Evolutionary conservation across 2,113 vertebrate genomes (phyloP).

Genomic region (Prolemur simus): DNA sequence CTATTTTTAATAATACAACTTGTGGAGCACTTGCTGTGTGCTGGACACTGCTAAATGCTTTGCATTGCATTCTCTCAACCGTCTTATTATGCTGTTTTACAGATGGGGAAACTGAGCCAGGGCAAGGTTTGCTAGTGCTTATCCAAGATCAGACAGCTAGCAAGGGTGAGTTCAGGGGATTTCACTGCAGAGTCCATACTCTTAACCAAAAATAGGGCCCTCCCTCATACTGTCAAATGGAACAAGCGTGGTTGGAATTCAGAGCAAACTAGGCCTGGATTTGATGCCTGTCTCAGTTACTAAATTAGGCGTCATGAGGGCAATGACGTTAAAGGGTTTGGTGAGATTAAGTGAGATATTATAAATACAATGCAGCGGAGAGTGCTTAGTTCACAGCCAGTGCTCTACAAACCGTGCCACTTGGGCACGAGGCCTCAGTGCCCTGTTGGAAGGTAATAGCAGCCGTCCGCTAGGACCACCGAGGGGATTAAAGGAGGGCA

Average conservation of each 20-base stretch:
- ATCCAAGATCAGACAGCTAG: neutral
- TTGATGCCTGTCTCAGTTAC: neutral
- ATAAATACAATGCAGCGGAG: neutral
- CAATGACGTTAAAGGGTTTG: neutral
- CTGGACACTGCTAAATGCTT: neutral
- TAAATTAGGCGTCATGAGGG: neutral
- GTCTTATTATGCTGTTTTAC: neutral
- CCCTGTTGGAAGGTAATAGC: neutral
- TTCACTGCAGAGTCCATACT: neutral
- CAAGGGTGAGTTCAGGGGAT: neutral
- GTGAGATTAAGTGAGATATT: neutral
- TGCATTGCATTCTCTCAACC: neutral
- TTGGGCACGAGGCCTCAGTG: neutral
- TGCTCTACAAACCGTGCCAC: neutral
- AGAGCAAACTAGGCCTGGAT: neutral
- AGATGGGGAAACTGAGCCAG: neutral
- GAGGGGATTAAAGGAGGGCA: accelerated
- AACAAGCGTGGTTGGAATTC: neutral
- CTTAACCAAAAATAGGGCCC: neutral
- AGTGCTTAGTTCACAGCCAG: neutral
- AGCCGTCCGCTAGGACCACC: neutral
- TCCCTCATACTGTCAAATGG: neutral
- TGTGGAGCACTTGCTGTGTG: neutral
- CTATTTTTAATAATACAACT: neutral
- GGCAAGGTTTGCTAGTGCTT: neutral